These are phyloP conservation scores for Oreochromis grahami DNA, from an alignment of 2,797 vertebrate species.

Conservation along the genomic window DNA sequence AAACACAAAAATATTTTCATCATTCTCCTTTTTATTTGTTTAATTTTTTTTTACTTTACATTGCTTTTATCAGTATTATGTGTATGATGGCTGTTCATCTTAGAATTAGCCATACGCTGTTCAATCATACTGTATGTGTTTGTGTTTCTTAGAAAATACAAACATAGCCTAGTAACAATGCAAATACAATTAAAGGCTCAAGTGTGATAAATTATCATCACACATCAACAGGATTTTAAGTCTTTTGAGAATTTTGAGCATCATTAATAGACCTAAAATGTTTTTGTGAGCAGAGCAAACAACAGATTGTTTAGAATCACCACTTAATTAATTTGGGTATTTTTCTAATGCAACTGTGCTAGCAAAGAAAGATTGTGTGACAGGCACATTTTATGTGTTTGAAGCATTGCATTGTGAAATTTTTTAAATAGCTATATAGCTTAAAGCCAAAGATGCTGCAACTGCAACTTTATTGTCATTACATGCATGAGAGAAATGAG, in stretches of 20 bases:
- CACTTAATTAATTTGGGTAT: not conserved
- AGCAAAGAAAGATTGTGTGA: not conserved
- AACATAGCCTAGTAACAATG: not conserved
- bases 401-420: not conserved
- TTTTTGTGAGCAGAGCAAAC: not conserved
- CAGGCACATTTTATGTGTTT: not conserved
- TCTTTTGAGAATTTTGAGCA: not conserved
- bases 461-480: not conserved
- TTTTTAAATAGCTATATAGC: fast-evolving
- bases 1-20: not conserved
- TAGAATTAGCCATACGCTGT: not conserved
- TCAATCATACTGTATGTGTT: not conserved
- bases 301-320: not conserved
- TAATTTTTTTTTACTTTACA: not conserved
- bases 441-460: not conserved
- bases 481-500: not conserved
- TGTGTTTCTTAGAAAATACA: not conserved
- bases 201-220: not conserved
- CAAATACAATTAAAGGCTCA: not conserved
- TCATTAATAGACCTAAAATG: not conserved
- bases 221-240: not conserved
- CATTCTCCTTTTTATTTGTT: not conserved
- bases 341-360: not conserved
- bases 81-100: not conserved
- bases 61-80: not conserved